These are phyloP conservation scores for Zapornia atra DNA, from an alignment of 2,113 vertebrate species.

Conservation along the genomic window DNA sequence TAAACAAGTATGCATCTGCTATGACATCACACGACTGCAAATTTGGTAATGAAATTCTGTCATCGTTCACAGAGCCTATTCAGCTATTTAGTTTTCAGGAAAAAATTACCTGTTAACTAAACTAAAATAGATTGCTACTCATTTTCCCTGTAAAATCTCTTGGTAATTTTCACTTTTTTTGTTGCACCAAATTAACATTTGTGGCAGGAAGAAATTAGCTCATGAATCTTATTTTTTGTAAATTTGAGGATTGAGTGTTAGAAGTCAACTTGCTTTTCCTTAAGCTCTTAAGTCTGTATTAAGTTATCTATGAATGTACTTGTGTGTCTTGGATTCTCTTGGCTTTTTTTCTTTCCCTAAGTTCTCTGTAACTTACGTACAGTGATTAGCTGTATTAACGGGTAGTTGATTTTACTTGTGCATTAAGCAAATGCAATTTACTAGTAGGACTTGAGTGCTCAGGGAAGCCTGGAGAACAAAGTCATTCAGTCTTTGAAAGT, in stretches of 20 bases:
- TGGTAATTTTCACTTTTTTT: background rate
- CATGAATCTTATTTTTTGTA: background rate
- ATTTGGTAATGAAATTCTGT: background rate
- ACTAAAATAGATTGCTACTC: background rate
- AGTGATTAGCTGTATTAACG: constrained; percentile 41
- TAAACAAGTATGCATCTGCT: background rate
- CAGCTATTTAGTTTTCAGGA: background rate
- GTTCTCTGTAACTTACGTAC: background rate
- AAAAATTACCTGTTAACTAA: background rate
- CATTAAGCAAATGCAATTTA: constrained; percentile 56
- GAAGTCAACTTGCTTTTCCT: background rate
- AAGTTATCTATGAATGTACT: background rate
- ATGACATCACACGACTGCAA: background rate
- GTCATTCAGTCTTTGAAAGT: background rate
- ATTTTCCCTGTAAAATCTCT: background rate
- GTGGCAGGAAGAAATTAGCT: background rate
- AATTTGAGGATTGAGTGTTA: background rate
- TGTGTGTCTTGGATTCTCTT: background rate
- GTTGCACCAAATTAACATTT: background rate
- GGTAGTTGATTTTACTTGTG: constrained; percentile 51
- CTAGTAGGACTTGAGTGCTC: background rate
- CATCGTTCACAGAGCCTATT: background rate
- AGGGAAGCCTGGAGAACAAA: constrained; percentile 20
- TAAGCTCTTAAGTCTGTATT: background rate
- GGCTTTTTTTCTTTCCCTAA: background rate